Evolutionary conservation across 2,113 vertebrate species (phyloP).

Genomic region (Ailurus styani): DNA sequence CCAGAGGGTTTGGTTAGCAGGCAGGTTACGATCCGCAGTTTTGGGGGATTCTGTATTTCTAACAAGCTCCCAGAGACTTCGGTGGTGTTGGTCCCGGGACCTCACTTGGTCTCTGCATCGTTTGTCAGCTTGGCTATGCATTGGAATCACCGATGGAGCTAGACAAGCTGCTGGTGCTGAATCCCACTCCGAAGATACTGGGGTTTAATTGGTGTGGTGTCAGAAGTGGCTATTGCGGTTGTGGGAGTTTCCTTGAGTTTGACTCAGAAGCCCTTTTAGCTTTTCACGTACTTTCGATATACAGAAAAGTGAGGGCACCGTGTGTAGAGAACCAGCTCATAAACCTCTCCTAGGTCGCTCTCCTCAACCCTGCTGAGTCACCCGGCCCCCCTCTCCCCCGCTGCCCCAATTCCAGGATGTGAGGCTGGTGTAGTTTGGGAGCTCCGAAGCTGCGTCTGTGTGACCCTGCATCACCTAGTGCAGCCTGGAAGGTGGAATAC

Average conservation of each 20-base stretch:
- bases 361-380: not conserved
- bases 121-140: not conserved
- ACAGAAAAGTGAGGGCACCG: not conserved
- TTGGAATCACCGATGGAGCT: not conserved
- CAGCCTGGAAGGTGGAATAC: not conserved
- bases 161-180: not conserved
- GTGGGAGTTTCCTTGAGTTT: not conserved
- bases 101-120: not conserved
- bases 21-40: not conserved
- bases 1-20: not conserved
- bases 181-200: not conserved
- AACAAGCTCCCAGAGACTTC: not conserved
- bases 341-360: too few relatives aligned
- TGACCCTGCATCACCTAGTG: not conserved
- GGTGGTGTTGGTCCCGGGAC: not conserved
- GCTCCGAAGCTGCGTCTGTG: not conserved
- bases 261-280: too few relatives aligned
- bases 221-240: accelerated
- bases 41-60: not conserved
- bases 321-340: not conserved
- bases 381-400: too few relatives aligned
- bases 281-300: not conserved
- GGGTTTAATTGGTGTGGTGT: accelerated
- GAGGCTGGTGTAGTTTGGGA: not conserved
- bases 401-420: not conserved